Conservation (phyloP, 2,888 invertebrate genomes). For the Pristionchus arcanus region DNA sequence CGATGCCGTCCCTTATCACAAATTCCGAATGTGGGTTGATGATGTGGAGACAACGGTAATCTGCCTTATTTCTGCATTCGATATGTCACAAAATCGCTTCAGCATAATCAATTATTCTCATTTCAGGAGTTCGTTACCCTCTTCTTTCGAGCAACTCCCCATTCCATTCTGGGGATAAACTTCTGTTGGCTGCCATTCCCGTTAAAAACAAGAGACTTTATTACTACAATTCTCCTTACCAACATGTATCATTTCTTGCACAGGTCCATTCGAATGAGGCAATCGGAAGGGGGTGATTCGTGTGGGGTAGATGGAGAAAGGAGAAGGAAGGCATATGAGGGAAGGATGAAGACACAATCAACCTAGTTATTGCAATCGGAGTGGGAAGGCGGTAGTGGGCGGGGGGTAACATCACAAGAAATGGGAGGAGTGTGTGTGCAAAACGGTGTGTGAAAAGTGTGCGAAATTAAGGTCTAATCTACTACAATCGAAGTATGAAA, state of each 20-base stretch:
- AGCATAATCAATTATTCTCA: too few relatives aligned
- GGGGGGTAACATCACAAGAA: constrained; percentile 34
- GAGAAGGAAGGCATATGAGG: too few relatives aligned
- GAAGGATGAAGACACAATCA: neutral
- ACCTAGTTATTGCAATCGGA: constrained; percentile 40
- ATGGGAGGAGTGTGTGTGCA: neutral
- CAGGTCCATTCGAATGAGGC: constrained; percentile 18
- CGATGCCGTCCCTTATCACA: too few relatives aligned
- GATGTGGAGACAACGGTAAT: too few relatives aligned
- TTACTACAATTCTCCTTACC: constrained; percentile 39
- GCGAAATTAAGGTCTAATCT: constrained; percentile 11
- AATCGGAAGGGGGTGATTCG: neutral
- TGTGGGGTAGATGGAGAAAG: constrained; percentile 16
- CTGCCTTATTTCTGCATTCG: too few relatives aligned
- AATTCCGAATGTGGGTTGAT: too few relatives aligned
- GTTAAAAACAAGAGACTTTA: neutral
- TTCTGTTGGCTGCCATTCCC: neutral
- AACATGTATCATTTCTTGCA: constrained; percentile 39
- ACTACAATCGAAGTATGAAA: neutral
- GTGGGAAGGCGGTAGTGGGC: neutral
- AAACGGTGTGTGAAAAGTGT: neutral
- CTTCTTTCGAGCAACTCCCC: neutral
- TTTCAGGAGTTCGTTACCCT: neutral
- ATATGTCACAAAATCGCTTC: too few relatives aligned
- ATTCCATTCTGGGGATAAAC: too few relatives aligned